A percentile compares a stretch with the other conserved stretches of the same genome.
Conservation (phyloP, 2,113 vertebrate genomes). For the Actenoides lindsayi region DNA sequence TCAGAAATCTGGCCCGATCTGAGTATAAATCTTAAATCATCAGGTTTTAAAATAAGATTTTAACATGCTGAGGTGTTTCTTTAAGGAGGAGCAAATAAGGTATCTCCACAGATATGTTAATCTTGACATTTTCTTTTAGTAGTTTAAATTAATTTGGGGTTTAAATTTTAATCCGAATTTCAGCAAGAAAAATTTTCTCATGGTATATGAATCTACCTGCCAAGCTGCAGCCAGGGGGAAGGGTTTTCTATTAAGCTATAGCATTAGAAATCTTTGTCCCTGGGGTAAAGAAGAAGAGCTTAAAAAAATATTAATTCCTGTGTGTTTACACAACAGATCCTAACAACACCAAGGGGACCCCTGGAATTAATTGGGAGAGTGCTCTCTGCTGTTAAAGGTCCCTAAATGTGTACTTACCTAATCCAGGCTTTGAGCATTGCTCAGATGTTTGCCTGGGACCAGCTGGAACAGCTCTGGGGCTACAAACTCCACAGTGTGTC, state of each 20-base stretch:
- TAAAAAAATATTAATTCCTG: not conserved
- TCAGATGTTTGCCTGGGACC: not conserved
- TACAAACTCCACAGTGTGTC: fast-evolving
- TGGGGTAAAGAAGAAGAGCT: constrained; percentile 50
- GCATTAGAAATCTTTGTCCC: constrained; percentile 41
- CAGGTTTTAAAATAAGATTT: not conserved
- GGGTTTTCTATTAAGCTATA: not conserved
- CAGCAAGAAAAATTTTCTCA: not conserved
- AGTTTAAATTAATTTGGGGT: not conserved
- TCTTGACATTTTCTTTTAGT: not conserved
- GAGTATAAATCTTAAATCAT: not conserved
- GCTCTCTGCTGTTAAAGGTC: constrained; percentile 71
- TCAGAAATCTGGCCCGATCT: not conserved
- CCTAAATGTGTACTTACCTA: constrained; percentile 64
- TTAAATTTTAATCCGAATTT: constrained; percentile 5
- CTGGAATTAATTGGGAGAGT: constrained; percentile 66
- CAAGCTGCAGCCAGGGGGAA: constrained; percentile 7
- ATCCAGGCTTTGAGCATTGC: constrained; percentile 41
- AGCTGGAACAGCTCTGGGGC: not conserved
- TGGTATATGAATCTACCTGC: constrained; percentile 31
- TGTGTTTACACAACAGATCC: constrained; percentile 65
- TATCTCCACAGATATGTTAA: not conserved
- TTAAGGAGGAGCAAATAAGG: not conserved
- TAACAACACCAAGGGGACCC: constrained; percentile 60
- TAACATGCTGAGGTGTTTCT: not conserved